Conservation (phyloP, 2,797 vertebrate species). For the Morelia viridis region DNA sequence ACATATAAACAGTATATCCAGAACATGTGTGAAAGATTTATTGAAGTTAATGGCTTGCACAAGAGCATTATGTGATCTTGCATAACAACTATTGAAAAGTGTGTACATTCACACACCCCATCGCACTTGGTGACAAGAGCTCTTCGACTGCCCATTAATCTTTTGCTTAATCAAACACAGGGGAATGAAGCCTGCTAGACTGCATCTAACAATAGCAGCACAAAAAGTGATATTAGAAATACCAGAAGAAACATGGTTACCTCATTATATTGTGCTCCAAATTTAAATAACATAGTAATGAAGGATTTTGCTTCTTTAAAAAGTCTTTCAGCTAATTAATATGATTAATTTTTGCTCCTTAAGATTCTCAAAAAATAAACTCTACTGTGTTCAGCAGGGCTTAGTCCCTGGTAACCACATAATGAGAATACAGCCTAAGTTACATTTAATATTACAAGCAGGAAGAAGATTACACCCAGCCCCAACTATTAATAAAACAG, state of each 20-base stretch:
- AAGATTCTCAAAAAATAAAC: not conserved
- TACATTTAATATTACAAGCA: not conserved
- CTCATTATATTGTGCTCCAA: not conserved
- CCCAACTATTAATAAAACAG: accelerated
- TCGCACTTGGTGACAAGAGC: not conserved
- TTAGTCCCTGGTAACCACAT: not conserved
- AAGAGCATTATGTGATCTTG: not conserved
- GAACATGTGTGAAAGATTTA: not conserved
- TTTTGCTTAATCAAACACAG: not conserved
- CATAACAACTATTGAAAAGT: not conserved
- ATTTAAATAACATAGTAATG: conserved; percentile 7
- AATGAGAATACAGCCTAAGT: not conserved
- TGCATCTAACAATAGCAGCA: not conserved
- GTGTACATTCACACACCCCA: too few relatives aligned
- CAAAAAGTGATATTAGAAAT: not conserved
- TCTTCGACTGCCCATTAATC: not conserved
- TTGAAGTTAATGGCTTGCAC: not conserved
- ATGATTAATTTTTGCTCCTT: not conserved
- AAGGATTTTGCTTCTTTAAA: not conserved
- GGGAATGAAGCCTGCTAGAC: not conserved
- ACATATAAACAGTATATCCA: not conserved
- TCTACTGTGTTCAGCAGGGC: not conserved
- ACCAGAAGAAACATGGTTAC: not conserved
- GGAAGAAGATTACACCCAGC: not conserved
- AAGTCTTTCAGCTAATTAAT: not conserved